Base-by-base conservation (phyloP, 2,113 vertebrate species). In the Dicerorhinus sumatrensis region DNA sequence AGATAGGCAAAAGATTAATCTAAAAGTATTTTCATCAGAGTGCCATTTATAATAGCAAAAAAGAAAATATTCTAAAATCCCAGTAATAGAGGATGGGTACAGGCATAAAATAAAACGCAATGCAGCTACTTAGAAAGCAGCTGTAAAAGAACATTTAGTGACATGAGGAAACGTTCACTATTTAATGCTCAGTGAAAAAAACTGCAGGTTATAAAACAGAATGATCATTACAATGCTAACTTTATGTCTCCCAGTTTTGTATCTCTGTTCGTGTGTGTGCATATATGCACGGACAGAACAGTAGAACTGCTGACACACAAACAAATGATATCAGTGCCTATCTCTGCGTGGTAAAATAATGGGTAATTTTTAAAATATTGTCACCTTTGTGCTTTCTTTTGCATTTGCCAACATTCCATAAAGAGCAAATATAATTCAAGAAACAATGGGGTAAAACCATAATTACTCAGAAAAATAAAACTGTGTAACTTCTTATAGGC, bases 401-500 rank as follows among this genome's bases (percentile, higher is more conserved):
- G 8, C 14, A 75, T 80, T 90, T 75, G 31, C 36, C 58, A 84
- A 4, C 60, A 72, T 84, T 82, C 48, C 39, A 73, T 82, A 86
- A 89, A 56, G 48, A 88, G 88, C 39, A 62, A 85, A 25, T 62
- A 54, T 6, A 89, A 92, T 31, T 94, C 73, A 83, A 80, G n/a
- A 88, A 85, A 89, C 69, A 70, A 72, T 54, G 21, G n/a, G 11
- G 4, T 6, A 12, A 27, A 48, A 77, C 69, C 20, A 46, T 31
- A 86, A 72, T 65, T 81, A 13, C 39, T 93, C 51, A 97, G 48
- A 77, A 95, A 96, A 97, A 80, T 80, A 70, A 89, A 89, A 51
- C 5, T 17, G 16, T 27, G 5, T 82, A 58, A 93, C 17, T 85
- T 88, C 54, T 89, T 25, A 90, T 31, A 82, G 23, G 13, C 80